Percentiles rank a stretch among this genome's conserved stretches.
phyloP scores from a whole-genome alignment of 1,140 invertebrate species.

The Penaeus chinensis region DNA sequence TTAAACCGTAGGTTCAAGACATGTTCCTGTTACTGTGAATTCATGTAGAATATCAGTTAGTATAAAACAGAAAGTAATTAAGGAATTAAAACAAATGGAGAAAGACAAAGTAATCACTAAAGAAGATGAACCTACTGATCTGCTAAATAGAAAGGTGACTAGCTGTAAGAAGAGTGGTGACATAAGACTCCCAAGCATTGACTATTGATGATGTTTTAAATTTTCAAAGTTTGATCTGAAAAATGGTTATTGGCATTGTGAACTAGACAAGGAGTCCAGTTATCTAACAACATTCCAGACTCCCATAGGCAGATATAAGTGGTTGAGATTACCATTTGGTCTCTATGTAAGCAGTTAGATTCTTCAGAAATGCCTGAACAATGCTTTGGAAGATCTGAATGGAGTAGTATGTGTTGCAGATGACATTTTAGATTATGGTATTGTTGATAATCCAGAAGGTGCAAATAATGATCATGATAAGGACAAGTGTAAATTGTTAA shows the following conservation, averaged over 20 bases:
- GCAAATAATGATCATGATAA: neutral
- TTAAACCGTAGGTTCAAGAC: too few relatives aligned
- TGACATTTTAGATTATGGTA: slow-evolving; percentile 1
- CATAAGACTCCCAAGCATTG: too few relatives aligned
- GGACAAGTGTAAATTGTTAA: neutral
- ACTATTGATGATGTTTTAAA: too few relatives aligned
- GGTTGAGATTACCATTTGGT: slow-evolving; percentile 7
- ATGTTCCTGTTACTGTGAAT: too few relatives aligned
- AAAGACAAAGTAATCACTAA: too few relatives aligned
- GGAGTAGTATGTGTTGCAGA: neutral
- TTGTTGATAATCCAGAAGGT: too few relatives aligned
- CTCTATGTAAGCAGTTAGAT: neutral
- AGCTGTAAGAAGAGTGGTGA: too few relatives aligned
- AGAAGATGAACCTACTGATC: too few relatives aligned
- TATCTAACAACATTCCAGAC: neutral
- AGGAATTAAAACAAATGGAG: too few relatives aligned
- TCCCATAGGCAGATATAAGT: neutral
- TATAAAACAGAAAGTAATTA: too few relatives aligned
- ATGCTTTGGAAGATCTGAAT: neutral
- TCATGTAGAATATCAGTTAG: too few relatives aligned
- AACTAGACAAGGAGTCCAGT: neutral
- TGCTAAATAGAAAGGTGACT: too few relatives aligned
- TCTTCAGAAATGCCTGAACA: neutral
- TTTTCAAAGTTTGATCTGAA: neutral
- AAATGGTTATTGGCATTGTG: neutral